Base-by-base conservation (phyloP, 2,888 invertebrate genomes). In the Drosophila neotestacea region DNA sequence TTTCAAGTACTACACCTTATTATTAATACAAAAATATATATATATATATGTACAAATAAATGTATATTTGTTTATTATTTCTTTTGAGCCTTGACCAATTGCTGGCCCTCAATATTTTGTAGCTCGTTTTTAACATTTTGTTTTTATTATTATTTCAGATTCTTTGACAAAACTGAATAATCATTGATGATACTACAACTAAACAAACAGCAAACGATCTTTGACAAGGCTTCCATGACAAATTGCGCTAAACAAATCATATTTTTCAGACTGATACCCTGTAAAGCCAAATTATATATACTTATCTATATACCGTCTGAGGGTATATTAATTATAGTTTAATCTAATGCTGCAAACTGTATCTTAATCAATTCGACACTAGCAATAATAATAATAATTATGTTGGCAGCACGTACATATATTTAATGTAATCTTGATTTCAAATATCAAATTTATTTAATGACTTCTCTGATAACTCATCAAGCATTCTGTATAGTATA, bases 31-130 rank as follows among this genome's bases (percentile, higher is more conserved):
- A 30, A 7, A 32, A 32, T 9, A 32, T 3, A 6, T 9, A 32
- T 7, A 5, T 32, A 32, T 7, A 32, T 32, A 32, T 16, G 16
- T 16, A 16, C 16, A 32, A 32, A 11, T 28, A 41, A 13, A 9
- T 13, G 32, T 16, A 41, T 10, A 13, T 13, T 22, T 28, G 7
- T 28, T 22, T 44, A 16, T 9, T 30, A 10, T 27, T 32, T 22
- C 22, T 47, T 7, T 7, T 46, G 7, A 6, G 36, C 70, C 59
- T 71, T 66, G 72, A 46, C 34, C 54, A 66, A 16, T 34, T 41
- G 50, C 42, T 66, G 66, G 55, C 73, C 74, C 55, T 48, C 50
- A 71, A 55, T 10, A 41, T 27, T 9, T 39, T 13, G 32, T 38
- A 13, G 34, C 27, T 7, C 30, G 46, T 54, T 48, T 42, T 10